A percentile compares a stretch with the other conserved stretches of the same genome.
Evolutionary conservation across 2,113 vertebrate species (phyloP).

Genomic region (Galeopterus variegatus): DNA sequence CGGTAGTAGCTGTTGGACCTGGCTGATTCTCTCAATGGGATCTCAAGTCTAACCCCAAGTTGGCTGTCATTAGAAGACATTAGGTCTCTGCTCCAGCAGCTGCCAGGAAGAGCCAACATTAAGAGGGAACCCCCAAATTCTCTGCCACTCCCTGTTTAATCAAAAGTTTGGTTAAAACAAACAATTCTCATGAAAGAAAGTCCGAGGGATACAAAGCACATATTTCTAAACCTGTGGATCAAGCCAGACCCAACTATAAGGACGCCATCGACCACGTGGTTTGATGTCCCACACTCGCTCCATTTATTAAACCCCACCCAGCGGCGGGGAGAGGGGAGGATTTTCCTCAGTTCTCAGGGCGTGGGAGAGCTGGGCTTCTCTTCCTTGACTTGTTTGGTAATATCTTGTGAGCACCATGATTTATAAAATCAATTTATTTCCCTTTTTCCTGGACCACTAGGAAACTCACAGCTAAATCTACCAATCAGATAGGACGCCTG

Average conservation of each 20-base stretch:
- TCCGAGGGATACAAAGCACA: not conserved
- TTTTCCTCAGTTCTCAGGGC: not conserved
- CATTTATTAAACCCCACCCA: not conserved
- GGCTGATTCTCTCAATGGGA: not conserved
- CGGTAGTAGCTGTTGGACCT: not conserved
- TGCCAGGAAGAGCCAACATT: not conserved
- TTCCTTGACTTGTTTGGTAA: not conserved
- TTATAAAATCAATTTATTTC: not conserved
- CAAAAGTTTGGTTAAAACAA: not conserved
- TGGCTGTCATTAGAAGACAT: not conserved
- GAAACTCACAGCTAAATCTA: not conserved
- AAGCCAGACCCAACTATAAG: not conserved
- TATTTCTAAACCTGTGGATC: not conserved
- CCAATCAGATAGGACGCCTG: not conserved
- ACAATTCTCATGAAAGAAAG: not conserved
- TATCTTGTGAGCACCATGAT: not conserved
- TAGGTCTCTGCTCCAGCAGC: not conserved
- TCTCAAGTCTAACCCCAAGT: fast-evolving
- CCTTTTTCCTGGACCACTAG: not conserved
- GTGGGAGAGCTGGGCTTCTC: not conserved
- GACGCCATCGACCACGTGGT: not conserved
- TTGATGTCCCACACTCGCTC: not conserved
- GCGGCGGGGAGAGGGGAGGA: not conserved
- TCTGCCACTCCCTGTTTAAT: not conserved
- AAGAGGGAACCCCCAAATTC: not conserved